These are phyloP conservation scores for Chironomus tentans DNA, from an alignment of 2,888 invertebrate genomes.

Conservation along the genomic window DNA sequence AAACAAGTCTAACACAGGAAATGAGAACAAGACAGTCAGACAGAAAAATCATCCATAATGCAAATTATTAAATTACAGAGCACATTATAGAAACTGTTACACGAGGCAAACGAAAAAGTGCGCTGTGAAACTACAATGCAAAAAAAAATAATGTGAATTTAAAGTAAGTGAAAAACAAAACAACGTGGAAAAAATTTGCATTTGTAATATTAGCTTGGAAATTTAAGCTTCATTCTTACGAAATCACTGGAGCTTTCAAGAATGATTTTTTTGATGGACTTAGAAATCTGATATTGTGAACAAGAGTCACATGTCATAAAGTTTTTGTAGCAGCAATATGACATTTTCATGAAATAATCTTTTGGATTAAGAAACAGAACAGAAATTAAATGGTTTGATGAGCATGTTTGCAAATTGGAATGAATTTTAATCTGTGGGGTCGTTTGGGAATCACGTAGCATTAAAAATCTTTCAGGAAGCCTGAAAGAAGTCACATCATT, in stretches of 20 bases:
- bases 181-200: background rate
- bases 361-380: no score
- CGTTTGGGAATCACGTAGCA: no score
- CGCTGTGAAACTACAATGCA: background rate
- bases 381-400: no score
- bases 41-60: background rate
- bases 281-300: background rate
- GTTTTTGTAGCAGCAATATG: background rate
- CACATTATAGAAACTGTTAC: background rate
- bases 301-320: constrained; percentile 14
- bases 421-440: no score
- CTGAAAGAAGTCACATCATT: no score
- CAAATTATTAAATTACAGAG: background rate
- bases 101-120: background rate
- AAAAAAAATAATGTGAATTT: no score
- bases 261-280: background rate
- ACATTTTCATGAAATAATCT: background rate
- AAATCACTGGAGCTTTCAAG: constrained; percentile 1
- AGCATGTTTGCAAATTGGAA: no score
- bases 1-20: no score
- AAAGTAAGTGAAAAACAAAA: no score
- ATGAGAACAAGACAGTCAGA: no score
- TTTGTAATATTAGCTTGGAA: background rate
- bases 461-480: no score
- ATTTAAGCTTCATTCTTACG: constrained; percentile 13